A percentile compares a stretch with the other conserved stretches of the same genome.
Evolutionary conservation across 2,888 invertebrate species (phyloP).

Genomic region (Tetranychus piercei): DNA sequence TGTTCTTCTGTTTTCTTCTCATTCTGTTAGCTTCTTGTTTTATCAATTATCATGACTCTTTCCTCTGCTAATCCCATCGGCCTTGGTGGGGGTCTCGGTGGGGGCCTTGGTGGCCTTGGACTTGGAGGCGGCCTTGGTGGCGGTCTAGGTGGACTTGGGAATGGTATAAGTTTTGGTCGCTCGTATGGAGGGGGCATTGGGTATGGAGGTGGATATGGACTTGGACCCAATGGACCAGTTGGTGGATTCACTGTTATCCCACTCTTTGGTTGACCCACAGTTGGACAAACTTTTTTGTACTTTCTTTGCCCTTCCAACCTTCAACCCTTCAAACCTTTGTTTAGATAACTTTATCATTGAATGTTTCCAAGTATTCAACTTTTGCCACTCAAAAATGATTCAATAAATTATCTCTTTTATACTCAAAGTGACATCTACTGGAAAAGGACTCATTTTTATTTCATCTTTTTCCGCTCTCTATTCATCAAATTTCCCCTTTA

Average conservation of each 20-base stretch:
- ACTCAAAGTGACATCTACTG: too few relatives aligned
- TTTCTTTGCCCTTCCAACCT: background rate
- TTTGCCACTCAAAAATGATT: too few relatives aligned
- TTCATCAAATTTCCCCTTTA: too few relatives aligned
- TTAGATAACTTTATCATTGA: too few relatives aligned
- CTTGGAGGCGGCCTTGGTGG: background rate
- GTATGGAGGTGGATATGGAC: background rate
- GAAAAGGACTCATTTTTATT: too few relatives aligned
- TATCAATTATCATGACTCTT: background rate
- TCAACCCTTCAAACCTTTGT: too few relatives aligned
- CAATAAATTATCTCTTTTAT: too few relatives aligned
- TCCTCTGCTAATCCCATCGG: slow-evolving; percentile 1
- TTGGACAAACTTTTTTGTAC: too few relatives aligned
- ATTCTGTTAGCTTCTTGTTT: background rate
- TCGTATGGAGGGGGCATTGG: background rate
- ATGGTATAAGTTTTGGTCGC: background rate
- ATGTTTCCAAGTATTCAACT: too few relatives aligned
- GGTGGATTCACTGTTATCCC: background rate
- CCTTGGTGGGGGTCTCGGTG: background rate
- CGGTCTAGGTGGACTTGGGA: background rate
- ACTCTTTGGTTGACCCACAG: background rate
- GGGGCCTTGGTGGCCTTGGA: background rate
- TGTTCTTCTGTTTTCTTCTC: background rate
- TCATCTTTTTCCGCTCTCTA: too few relatives aligned
- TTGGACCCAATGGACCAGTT: background rate